Evolutionary conservation across 2,888 invertebrate species (phyloP).

Genomic region (Thymelicus lineola): DNA sequence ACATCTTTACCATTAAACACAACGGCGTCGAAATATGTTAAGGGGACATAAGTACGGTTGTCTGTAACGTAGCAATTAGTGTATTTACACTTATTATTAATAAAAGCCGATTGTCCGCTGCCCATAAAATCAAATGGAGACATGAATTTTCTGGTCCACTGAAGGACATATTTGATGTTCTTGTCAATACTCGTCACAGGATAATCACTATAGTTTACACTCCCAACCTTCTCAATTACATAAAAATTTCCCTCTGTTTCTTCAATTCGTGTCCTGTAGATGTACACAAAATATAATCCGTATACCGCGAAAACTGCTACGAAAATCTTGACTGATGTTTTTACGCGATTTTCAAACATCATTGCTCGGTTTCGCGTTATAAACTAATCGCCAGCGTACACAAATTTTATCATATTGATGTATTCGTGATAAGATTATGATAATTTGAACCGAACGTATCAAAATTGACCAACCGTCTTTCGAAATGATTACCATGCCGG

Average conservation of each 20-base stretch:
- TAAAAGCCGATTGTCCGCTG: not conserved
- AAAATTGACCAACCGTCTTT: too few species aligned
- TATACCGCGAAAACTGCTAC: not conserved
- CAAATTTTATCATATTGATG: too few species aligned
- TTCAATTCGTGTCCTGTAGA: not conserved
- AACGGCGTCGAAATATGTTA: not conserved
- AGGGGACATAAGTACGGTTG: not conserved
- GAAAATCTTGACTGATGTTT: not conserved
- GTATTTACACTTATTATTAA: not conserved
- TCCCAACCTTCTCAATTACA: not conserved
- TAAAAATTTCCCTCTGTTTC: not conserved
- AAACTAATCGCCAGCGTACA: too few species aligned
- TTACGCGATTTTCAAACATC: not conserved
- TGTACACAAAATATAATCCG: constrained; percentile 4
- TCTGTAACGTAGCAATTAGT: constrained; percentile 1
- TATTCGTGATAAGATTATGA: too few species aligned
- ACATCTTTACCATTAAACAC: not conserved
- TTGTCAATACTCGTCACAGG: not conserved
- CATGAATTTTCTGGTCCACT: not conserved
- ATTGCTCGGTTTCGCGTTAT: too few species aligned
- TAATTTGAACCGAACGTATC: too few species aligned
- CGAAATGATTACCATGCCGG: too few species aligned
- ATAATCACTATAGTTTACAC: not conserved
- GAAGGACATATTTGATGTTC: not conserved
- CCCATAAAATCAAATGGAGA: not conserved